These are phyloP conservation scores for Limulus polyphemus DNA, from an alignment of 2,888 invertebrate species.

Conservation along the genomic window DNA sequence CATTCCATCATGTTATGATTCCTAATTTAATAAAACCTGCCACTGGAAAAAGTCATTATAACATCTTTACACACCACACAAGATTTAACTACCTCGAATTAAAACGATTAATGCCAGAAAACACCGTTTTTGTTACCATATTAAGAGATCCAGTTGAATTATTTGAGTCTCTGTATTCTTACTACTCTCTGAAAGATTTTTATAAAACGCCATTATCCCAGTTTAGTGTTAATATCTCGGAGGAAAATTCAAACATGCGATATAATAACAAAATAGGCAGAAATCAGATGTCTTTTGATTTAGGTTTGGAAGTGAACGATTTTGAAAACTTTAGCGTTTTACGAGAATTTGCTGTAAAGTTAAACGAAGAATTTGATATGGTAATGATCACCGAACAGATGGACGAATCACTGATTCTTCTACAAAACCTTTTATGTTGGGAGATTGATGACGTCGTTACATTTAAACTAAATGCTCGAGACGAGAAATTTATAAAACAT, in stretches of 20 bases:
- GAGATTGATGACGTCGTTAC: constrained; percentile 29
- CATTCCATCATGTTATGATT: constrained; percentile 27
- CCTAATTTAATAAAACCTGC: constrained; percentile 12
- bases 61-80: constrained; percentile 27
- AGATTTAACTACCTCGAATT: constrained; percentile 23
- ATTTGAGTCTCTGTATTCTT: constrained; percentile 28
- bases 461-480: constrained; percentile 30
- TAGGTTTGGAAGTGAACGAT: constrained; percentile 28
- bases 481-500: background rate
- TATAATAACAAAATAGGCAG: constrained; percentile 27
- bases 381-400: constrained; percentile 33
- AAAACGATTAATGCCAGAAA: constrained; percentile 19
- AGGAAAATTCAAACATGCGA: constrained; percentile 4
- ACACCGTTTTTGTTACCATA: constrained; percentile 27
- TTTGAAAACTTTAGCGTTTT: constrained; percentile 25
- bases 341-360: constrained; percentile 23
- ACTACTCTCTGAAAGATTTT: constrained; percentile 26
- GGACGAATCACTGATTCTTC: constrained; percentile 33
- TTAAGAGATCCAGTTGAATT: constrained; percentile 26
- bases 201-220: constrained; percentile 20
- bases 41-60: constrained; percentile 14
- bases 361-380: constrained; percentile 31
- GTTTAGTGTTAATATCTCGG: no score
- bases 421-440: constrained; percentile 32
- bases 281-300: constrained; percentile 34